A percentile compares a stretch with the other conserved stretches of the same genome.
phyloP scores from a whole-genome alignment of 2,888 invertebrate species.

The Platypus cylindrus region DNA sequence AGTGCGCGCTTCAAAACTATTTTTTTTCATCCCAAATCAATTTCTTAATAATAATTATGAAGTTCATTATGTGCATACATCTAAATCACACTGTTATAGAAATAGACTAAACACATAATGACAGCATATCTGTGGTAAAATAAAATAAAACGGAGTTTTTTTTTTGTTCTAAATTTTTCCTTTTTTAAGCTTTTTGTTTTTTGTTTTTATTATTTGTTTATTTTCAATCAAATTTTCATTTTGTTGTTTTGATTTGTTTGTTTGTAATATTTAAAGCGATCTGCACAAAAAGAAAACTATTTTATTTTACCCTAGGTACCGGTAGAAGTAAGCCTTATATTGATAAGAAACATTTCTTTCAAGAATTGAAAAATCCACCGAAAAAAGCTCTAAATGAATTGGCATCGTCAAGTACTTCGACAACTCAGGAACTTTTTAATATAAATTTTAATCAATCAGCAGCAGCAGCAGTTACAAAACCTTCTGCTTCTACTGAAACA shows the following conservation, averaged over 20 bases:
- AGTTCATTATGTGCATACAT: too few species aligned
- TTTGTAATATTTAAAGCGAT: conserved; percentile 7
- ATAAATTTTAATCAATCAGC: conserved; percentile 16
- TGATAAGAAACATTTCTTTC: conserved; percentile 93
- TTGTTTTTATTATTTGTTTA: conserved; percentile 15
- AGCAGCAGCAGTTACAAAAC: conserved; percentile 12
- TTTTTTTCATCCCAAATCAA: too few species aligned
- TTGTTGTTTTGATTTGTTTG: conserved; percentile 9
- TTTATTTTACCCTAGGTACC: conserved; percentile 45
- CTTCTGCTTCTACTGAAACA: conserved; percentile 6
- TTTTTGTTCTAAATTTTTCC: conserved; percentile 14
- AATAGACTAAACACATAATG: too few species aligned
- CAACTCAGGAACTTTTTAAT: conserved; percentile 15
- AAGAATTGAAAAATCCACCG: conserved; percentile 88
- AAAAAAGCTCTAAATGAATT: conserved; percentile 86
- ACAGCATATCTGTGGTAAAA: conserved; percentile 28
- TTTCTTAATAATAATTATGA: too few species aligned
- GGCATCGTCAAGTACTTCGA: conserved; percentile 38
- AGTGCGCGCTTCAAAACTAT: too few species aligned
- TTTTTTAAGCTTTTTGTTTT: too few species aligned
- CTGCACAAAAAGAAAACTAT: conserved; percentile 17
- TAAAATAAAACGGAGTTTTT: conserved; percentile 22
- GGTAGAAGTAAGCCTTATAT: conserved; percentile 85
- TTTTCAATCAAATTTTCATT: conserved; percentile 15
- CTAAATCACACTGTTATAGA: too few species aligned